phyloP scores from a whole-genome alignment of 1,140 invertebrate genomes.

The Drosophila pandora region DNA sequence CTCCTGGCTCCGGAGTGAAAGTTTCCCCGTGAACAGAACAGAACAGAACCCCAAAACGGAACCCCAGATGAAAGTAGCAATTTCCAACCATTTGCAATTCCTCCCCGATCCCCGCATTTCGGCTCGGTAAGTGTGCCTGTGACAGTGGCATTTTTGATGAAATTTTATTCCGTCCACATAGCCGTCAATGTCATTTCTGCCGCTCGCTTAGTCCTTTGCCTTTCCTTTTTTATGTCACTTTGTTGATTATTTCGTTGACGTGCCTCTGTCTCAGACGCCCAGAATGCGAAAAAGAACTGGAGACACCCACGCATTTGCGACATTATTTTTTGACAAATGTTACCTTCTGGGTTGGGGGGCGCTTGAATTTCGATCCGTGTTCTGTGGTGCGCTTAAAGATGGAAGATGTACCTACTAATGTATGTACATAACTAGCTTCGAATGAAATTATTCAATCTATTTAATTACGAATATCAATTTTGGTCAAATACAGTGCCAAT shows the following conservation, averaged over 20 bases:
- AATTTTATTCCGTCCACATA: constrained; percentile 81
- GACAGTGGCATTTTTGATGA: constrained; percentile 74
- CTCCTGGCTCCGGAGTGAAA: constrained; percentile 51
- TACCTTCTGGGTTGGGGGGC: not conserved
- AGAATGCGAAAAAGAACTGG: constrained; percentile 7
- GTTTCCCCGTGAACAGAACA: constrained; percentile 48
- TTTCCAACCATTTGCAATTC: constrained; percentile 78
- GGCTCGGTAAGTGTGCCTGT: constrained; percentile 42
- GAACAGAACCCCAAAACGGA: constrained; percentile 29
- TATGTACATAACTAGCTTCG: no score
- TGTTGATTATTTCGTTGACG: constrained; percentile 81
- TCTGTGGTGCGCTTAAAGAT: not conserved
- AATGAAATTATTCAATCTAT: no score
- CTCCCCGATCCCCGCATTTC: constrained; percentile 24
- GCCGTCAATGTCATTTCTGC: constrained; percentile 77
- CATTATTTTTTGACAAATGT: constrained; percentile 24
- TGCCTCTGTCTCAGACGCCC: constrained; percentile 29
- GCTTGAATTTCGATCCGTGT: not conserved
- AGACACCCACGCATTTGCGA: constrained; percentile 10
- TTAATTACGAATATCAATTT: no score
- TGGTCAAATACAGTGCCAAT: no score
- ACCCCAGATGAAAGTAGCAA: constrained; percentile 77
- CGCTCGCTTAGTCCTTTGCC: constrained; percentile 54
- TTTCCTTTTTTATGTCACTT: constrained; percentile 63
- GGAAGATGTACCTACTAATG: not conserved